Evolutionary conservation across 2,113 vertebrate genomes (phyloP).

Genomic region (Hippolais icterina): DNA sequence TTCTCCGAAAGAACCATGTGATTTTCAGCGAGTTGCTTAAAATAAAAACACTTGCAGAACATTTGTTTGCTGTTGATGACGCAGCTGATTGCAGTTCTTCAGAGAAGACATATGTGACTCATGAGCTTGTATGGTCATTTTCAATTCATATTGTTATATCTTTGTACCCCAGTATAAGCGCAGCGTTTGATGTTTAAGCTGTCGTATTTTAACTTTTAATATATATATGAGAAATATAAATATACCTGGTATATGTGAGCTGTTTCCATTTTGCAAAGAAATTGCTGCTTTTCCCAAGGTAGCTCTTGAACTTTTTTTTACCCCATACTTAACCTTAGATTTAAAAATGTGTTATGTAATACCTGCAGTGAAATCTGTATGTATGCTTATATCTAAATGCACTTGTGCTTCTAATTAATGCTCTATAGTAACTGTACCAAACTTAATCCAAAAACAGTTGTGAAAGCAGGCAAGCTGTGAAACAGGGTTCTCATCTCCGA

Average conservation of each 20-base stretch:
- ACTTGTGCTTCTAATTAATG: neutral
- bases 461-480: neutral
- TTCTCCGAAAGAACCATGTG: neutral
- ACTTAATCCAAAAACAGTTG: neutral
- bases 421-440: neutral
- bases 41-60: conserved; percentile 42
- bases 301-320: neutral
- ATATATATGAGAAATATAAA: neutral
- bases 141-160: neutral
- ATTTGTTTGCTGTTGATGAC: neutral
- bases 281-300: conserved; percentile 24
- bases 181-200: neutral
- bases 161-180: neutral
- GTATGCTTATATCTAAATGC: neutral
- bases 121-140: neutral
- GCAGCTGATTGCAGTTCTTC: neutral
- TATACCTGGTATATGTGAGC: neutral
- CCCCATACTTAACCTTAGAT: neutral
- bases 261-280: neutral
- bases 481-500: neutral
- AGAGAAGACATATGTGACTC: neutral
- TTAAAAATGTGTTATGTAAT: neutral
- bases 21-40: conserved; percentile 20
- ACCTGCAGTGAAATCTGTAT: neutral
- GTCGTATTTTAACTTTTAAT: neutral